A percentile compares a stretch with the other conserved stretches of the same genome.
Evolutionary conservation across 2,113 vertebrate genomes (phyloP).

Genomic region (Nicator chloris): DNA sequence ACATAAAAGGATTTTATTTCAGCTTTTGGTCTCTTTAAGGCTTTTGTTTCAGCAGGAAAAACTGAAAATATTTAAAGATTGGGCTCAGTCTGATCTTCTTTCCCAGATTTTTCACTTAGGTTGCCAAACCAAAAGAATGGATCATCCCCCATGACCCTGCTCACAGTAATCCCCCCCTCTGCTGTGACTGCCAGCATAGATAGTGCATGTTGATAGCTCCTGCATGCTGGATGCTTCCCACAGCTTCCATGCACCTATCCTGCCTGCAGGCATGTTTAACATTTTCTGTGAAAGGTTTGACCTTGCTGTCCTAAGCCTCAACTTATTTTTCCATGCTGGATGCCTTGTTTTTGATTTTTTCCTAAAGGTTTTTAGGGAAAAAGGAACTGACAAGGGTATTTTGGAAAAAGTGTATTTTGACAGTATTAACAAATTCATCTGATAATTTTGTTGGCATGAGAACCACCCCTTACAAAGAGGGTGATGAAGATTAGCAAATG

Average conservation of each 20-base stretch:
- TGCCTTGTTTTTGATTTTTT: background rate
- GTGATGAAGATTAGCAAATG: background rate
- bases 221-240: conserved; percentile 37
- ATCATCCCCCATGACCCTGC: background rate
- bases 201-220: conserved; percentile 36
- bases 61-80: conserved; percentile 53
- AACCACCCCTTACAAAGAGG: background rate
- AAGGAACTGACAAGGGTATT: background rate
- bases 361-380: background rate
- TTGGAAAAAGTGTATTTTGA: conserved; percentile 18
- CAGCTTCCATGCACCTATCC: conserved; percentile 27
- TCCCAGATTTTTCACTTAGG: conserved; percentile 52
- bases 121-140: conserved; percentile 59
- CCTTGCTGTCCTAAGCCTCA: conserved; percentile 25
- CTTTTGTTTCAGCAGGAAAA: conserved; percentile 60
- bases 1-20: conserved; percentile 30
- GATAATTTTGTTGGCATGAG: background rate
- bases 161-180: background rate
- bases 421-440: background rate
- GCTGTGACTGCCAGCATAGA: conserved; percentile 38
- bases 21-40: conserved; percentile 43
- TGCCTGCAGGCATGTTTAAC: conserved; percentile 29
- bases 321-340: conserved; percentile 52
- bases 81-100: conserved; percentile 35
- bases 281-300: conserved; percentile 31